A percentile compares a stretch with the other conserved stretches of the same genome.
Conservation (phyloP, 1,140 invertebrate genomes). For the Calliopsis andreniformis region DNA sequence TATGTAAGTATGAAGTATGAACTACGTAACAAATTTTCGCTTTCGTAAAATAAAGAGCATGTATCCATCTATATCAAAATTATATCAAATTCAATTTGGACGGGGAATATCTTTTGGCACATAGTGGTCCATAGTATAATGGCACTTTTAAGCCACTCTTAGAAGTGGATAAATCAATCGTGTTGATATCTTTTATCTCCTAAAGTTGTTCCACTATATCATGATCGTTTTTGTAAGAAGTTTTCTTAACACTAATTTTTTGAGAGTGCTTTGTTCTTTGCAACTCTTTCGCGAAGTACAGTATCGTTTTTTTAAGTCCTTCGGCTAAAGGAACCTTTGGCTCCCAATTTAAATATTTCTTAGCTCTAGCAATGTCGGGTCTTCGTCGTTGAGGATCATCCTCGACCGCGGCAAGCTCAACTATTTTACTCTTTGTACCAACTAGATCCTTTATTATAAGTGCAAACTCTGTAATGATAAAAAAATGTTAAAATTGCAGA, state of each 20-base stretch:
- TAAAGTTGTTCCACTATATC: conserved; percentile 80
- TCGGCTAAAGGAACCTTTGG: conserved; percentile 94
- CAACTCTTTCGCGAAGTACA: conserved; percentile 95
- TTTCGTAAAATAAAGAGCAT: conserved; percentile 12
- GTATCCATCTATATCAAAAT: conserved; percentile 32
- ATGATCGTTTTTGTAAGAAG: conserved; percentile 77
- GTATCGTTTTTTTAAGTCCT: conserved; percentile 93
- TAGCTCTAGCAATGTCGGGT: conserved; percentile 96
- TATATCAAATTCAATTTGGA: conserved; percentile 60
- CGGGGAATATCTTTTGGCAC: conserved; percentile 65
- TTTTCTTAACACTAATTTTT: conserved; percentile 68
- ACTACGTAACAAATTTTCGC: background rate
- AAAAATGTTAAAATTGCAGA: background rate
- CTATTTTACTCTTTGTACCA: conserved; percentile 92
- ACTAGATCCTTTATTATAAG: conserved; percentile 93
- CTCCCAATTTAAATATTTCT: conserved; percentile 93
- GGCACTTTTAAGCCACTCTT: conserved; percentile 59
- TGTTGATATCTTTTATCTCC: conserved; percentile 27
- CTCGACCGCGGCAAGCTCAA: conserved; percentile 91
- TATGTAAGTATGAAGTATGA: conserved; percentile 1
- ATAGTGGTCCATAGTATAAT: conserved; percentile 63
- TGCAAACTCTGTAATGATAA: conserved; percentile 91
- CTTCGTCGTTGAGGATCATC: conserved; percentile 97
- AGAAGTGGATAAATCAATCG: conserved; percentile 52
- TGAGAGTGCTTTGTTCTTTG: conserved; percentile 83